Conservation (phyloP, 2,888 invertebrate species). For the Tryphoninae sp. region DNA sequence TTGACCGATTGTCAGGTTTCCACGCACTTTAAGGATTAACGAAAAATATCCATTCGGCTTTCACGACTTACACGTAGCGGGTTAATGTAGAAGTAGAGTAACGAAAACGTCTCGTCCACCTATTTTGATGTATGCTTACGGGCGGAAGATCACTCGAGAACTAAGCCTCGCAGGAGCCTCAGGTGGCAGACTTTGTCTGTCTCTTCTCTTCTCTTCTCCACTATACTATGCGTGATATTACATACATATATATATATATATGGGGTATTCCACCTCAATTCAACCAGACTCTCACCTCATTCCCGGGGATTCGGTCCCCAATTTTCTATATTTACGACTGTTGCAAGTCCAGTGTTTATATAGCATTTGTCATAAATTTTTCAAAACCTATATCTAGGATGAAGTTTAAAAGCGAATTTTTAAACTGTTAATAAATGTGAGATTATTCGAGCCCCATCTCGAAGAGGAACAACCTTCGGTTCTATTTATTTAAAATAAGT, state of each 20-base stretch:
- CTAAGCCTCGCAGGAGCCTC: constrained; percentile 32
- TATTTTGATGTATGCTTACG: constrained; percentile 45
- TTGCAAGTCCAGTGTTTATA: no score
- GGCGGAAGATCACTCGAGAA: constrained; percentile 39
- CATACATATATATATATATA: constrained; percentile 3
- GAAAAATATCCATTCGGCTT: neutral
- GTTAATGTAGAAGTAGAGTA: neutral
- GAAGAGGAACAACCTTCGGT: no score
- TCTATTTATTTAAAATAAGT: no score
- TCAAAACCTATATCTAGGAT: no score
- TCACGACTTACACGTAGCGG: constrained; percentile 13
- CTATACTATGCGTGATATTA: neutral
- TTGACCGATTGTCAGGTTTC: neutral
- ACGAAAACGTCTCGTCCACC: constrained; percentile 31
- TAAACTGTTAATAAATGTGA: no score
- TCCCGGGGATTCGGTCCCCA: no score
- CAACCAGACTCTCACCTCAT: neutral
- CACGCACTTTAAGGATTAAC: neutral
- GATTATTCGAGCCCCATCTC: no score
- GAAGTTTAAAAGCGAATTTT: no score
- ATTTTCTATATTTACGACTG: no score
- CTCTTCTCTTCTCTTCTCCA: constrained; percentile 20
- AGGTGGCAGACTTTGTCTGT: constrained; percentile 47
- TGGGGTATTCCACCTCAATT: no score
- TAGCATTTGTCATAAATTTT: no score